Percentiles rank a stretch among this genome's conserved stretches.
Conservation (phyloP, 2,888 invertebrate species). For the Leptinotarsa haldemani region DNA sequence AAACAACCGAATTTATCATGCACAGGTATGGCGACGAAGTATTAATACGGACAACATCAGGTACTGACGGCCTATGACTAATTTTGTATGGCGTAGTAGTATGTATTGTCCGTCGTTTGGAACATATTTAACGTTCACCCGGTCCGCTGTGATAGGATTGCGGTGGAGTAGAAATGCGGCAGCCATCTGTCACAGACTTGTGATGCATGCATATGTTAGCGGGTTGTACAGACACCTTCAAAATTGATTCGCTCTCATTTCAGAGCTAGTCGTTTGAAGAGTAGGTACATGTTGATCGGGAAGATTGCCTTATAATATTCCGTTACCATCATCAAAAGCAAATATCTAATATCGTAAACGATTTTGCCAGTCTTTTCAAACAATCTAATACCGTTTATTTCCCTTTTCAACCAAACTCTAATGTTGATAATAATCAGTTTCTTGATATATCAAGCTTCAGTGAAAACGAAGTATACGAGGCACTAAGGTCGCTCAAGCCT, state of each 20-base stretch:
- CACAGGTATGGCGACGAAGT: conserved; percentile 52
- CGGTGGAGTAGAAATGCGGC: conserved; percentile 55
- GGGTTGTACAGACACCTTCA: conserved; percentile 40
- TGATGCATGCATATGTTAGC: conserved; percentile 59
- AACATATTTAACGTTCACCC: conserved; percentile 56
- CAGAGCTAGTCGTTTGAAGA: neutral
- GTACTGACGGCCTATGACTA: conserved; percentile 59
- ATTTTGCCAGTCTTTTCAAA: no score
- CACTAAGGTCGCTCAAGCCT: no score
- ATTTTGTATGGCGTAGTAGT: conserved; percentile 51
- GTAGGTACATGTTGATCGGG: neutral
- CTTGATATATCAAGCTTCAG: no score
- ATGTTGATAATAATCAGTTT: no score
- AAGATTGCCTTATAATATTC: no score
- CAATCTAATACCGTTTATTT: no score
- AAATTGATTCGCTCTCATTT: conserved; percentile 19
- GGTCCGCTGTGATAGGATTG: conserved; percentile 50
- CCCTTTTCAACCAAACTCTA: no score
- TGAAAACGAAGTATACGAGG: no score
- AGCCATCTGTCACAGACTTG: conserved; percentile 59
- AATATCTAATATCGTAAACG: no score
- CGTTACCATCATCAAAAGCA: no score
- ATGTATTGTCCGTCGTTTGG: conserved; percentile 55
- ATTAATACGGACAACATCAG: conserved; percentile 59
- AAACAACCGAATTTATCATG: neutral